Evolutionary conservation across 1,140 invertebrate species (phyloP).

Genomic region (Spodoptera litura): DNA sequence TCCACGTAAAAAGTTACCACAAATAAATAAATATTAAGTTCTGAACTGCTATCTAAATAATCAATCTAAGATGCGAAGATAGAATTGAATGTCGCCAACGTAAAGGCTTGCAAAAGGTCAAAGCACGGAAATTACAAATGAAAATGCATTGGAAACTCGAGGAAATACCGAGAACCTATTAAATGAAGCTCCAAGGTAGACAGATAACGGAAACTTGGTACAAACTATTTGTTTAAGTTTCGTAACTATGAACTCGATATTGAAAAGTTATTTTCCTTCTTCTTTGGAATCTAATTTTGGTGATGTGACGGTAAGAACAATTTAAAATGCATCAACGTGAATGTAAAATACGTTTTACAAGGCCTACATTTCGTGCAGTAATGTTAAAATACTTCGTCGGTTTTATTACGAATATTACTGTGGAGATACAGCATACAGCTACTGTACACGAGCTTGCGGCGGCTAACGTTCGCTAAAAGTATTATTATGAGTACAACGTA

Average conservation of each 20-base stretch:
- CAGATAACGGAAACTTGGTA: constrained; percentile 19
- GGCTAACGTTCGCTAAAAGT: background rate
- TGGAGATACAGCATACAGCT: background rate
- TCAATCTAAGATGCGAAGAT: too few relatives aligned
- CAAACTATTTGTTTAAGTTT: constrained; percentile 17
- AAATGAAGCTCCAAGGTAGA: constrained; percentile 11
- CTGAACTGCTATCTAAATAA: too few relatives aligned
- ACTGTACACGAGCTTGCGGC: background rate
- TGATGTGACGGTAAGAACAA: constrained; percentile 7
- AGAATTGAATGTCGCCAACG: background rate
- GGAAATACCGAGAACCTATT: background rate
- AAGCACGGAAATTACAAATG: constrained; percentile 3
- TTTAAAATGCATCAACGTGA: constrained; percentile 33
- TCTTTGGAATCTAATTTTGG: constrained; percentile 19
- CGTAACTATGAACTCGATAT: constrained; percentile 33
- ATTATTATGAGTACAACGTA: constrained; percentile 8
- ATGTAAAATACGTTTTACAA: constrained; percentile 9
- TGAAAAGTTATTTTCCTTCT: constrained; percentile 17
- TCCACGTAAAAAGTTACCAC: too few relatives aligned
- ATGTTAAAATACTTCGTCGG: constrained; percentile 7
- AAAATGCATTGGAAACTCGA: constrained; percentile 3
- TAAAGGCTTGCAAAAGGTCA: background rate
- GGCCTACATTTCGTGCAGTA: constrained; percentile 16
- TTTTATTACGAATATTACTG: constrained; percentile 20
- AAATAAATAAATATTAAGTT: too few relatives aligned